Evolutionary conservation across 2,113 vertebrate species (phyloP), one percentile per base, ranked within the genome.

Genomic region (Pseudopodoces humilis): DNA sequence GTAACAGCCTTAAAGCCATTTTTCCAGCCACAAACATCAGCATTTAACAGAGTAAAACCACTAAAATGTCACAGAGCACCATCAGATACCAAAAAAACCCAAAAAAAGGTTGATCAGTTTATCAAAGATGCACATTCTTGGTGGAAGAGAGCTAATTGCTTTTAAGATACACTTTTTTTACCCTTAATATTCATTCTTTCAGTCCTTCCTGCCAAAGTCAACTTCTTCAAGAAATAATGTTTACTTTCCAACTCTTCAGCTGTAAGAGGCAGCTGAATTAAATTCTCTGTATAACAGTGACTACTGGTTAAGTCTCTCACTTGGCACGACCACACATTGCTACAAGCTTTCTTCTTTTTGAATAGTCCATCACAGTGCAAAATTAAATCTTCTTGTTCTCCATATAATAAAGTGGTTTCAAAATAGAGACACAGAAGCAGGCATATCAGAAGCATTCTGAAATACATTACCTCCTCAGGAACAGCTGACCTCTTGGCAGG

Each of bases 401-500:
- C 11, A 33, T 41, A 68, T 41, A 88, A 62, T 27, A 23, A 86
- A 86, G 37, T 33, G 28, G 27, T 24, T 72, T 93, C 39, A 83
- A 89, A 85, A 59, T 10, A 85, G 53, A 93, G 19, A 56, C 53
- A 82, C 2, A 77, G 53, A 84, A 76, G 41, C 24, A 75, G 62
- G 80, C 50, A 8, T 31, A 64, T 52, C 43, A 80, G 33, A 50
- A 60, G 33, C 25, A 21, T 70, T 95, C 55, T 75, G 58, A 95
- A 86, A 91, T 47, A 75, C 59, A 18, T 86, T 96, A 99, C 99
- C 98, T 99, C 99, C 56, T 99, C 99, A 58, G 99, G 99, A 56
- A 99, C 92, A 14, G 98, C 98, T 2, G 98, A 97, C 91, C 98
- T 98, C 96, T 98, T 99, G 53, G 98, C 98, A 28, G 99, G 98